A percentile compares a stretch with the other conserved stretches of the same genome.
Evolutionary conservation across 2,113 vertebrate species (phyloP).

Genomic region (Halichoeres trimaculatus): DNA sequence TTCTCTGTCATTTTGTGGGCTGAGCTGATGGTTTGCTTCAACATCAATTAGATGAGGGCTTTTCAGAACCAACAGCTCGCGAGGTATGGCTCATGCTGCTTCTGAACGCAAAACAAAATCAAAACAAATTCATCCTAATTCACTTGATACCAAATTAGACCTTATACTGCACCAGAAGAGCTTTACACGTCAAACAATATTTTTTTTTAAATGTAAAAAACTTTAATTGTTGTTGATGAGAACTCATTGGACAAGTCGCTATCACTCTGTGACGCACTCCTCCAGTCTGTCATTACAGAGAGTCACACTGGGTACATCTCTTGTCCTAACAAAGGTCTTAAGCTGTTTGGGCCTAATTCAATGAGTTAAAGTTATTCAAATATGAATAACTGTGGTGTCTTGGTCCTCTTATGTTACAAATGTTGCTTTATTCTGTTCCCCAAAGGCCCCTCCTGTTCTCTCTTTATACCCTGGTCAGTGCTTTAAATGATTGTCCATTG

Average conservation of each 20-base stretch:
- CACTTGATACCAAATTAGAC: constrained; percentile 25
- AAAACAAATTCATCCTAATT: constrained; percentile 24
- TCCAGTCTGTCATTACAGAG: neutral
- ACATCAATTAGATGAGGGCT: constrained; percentile 62
- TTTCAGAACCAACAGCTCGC: constrained; percentile 49
- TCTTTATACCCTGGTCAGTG: neutral
- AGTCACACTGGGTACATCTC: neutral
- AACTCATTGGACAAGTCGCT: neutral
- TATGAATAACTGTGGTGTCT: neutral
- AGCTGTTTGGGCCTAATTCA: neutral
- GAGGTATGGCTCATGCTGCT: constrained; percentile 40
- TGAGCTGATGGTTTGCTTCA: constrained; percentile 34
- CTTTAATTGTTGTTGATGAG: neutral
- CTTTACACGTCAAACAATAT: neutral
- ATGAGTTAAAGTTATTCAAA: neutral
- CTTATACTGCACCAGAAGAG: constrained; percentile 9
- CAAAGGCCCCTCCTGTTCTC: neutral
- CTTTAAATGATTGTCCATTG: neutral
- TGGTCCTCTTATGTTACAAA: neutral
- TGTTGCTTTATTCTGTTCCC: neutral
- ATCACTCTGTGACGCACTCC: neutral
- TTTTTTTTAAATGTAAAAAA: no score
- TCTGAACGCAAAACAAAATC: constrained; percentile 24
- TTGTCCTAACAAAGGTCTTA: neutral
- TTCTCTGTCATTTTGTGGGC: constrained; percentile 42